Evolutionary conservation across 2,888 invertebrate species (phyloP).

Genomic region (Amaurobius ferox): DNA sequence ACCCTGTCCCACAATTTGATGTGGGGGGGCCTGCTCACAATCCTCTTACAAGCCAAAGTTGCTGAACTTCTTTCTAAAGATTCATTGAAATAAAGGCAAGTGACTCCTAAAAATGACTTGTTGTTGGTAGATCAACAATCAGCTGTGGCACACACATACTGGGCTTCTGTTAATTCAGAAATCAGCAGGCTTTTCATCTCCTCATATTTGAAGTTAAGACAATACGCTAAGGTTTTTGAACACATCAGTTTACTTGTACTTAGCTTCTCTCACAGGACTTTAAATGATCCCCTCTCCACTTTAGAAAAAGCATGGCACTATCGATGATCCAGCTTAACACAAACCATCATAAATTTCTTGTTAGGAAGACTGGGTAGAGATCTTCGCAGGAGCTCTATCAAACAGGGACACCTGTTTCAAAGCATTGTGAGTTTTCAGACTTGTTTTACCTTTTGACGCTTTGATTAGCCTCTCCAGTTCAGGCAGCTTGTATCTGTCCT

Average conservation of each 20-base stretch:
- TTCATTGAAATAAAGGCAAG: too few species aligned
- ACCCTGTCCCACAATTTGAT: too few species aligned
- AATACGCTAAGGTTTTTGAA: background rate
- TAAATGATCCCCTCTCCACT: background rate
- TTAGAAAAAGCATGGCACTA: conserved; percentile 4
- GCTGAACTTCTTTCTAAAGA: too few species aligned
- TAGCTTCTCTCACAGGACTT: background rate
- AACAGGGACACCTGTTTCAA: background rate
- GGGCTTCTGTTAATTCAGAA: background rate
- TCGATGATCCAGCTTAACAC: background rate
- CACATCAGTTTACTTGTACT: background rate
- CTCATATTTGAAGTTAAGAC: too few species aligned
- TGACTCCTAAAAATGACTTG: too few species aligned
- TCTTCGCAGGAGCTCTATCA: background rate
- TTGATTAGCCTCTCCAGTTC: too few species aligned
- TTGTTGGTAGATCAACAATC: background rate
- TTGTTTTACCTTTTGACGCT: background rate
- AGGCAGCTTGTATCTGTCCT: too few species aligned
- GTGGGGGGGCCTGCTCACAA: too few species aligned
- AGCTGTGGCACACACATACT: background rate
- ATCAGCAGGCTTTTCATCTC: background rate
- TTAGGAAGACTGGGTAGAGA: background rate
- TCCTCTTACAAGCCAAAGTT: too few species aligned
- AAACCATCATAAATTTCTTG: background rate
- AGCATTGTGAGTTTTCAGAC: background rate